Base-by-base conservation (phyloP, 1,140 invertebrate genomes). In the Euglossa dilemma region DNA sequence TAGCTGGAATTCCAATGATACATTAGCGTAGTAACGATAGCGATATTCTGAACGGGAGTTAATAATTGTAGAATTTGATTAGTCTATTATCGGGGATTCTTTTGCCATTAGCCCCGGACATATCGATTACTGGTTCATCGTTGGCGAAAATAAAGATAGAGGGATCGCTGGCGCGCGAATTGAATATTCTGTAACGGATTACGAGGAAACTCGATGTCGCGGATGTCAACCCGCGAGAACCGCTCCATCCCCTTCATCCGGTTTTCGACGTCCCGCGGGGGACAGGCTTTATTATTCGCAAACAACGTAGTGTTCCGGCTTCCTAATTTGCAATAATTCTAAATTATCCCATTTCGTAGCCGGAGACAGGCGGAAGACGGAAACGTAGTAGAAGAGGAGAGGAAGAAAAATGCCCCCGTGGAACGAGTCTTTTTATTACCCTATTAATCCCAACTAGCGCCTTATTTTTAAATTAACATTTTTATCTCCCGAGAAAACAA, bases 381-480 rank as follows among this genome's bases (percentile, higher is more conserved):
- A 88, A 91, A 82, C 70, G 83, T 14, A 83, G 85, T 59, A 73
- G 78, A 85, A 83, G 69, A 83, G 61, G 84, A 89, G 87, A 89
- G 83, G 76, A 90, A 91, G 86, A 91, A 86, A 90, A 87, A 87
- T 89, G 87, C 85, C 83, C 66, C 57, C 69, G 74, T 84, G 79
- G 84, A 85, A 91, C 87, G 87, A 88, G 86, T 80, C 89, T 91
- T 93, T 93, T 93, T 93, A 93, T 92, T 92, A 90, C 87, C 91
- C 93, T 92, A 93, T 93, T 93, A 93, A 93, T 93, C 88, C 91
- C 91, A 93, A 92, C 91, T 92, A 92, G 92, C 90, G 87, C 92
- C 91, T 93, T 93, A 93, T 93, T 93, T 93, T 93, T 92, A 93
- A 93, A 93, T 93, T 93, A 93, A 93, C 93, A 93, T 93, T 93